Evolutionary conservation across 2,888 invertebrate genomes (phyloP), one percentile per base, ranked within the genome.

Genomic region (Hydraecia micacea): DNA sequence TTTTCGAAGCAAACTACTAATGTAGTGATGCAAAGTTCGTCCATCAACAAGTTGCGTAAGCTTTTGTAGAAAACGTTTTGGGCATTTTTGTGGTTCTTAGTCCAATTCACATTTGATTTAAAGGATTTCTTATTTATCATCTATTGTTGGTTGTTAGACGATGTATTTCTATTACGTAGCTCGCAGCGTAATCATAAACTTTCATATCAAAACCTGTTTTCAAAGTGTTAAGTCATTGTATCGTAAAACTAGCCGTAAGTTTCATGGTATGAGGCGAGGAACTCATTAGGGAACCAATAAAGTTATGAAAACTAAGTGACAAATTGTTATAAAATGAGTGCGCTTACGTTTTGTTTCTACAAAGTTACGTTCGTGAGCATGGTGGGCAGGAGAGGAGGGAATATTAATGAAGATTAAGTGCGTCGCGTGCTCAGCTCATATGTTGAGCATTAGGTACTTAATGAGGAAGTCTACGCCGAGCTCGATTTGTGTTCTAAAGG

Each of bases 351-450:
- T 65, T 73, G 73, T 75, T 84, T 73, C 49, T 73, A 70, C 67
- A 73, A 86, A 73, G 62, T 68, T 63, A 62, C 68, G 75, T 75
- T 76, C 70, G 66, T 70, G 62, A 58, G 65, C 72, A 67, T 66
- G 49, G 42, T 39, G 52, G 68, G n/a, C 63, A 68, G 32, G 63
- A 69, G 42, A 69, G 58, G 36, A 39, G 55, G 71, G 80, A 86
- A 87, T 87, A 80, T 78, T 78, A 81, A 87, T 87, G 70, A 76
- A 66, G 60, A 79, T 73, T 67, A 66, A 67, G 71, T 85, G n/a
- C 62, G 42, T 83, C 18, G 52, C 58, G 63, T 42, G 73, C 62
- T n/a, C 62, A 62, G 69, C 72, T 75, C 73, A 63, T 65, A 39
- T 82, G 76, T 58, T 63, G 66, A 63, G 63, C 74, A 42, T n/a